Conservation (phyloP, 2,113 vertebrate genomes). For the Dicaeum eximium region DNA sequence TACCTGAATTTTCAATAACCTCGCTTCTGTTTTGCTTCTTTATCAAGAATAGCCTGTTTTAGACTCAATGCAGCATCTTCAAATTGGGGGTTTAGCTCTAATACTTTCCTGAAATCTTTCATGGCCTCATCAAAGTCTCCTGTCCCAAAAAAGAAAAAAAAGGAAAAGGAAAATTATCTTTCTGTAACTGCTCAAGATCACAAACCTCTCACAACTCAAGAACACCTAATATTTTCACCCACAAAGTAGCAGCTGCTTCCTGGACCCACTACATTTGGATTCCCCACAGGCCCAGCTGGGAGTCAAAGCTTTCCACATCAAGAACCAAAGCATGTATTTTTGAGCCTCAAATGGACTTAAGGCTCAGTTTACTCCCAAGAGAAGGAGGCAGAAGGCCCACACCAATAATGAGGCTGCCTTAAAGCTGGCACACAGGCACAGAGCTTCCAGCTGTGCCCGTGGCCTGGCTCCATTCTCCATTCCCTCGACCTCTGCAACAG, state of each 20-base stretch:
- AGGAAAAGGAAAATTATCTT: not conserved
- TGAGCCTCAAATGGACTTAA: not conserved
- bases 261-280: not conserved
- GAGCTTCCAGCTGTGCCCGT: not conserved
- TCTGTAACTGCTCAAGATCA: not conserved
- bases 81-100: slow-evolving; percentile 87
- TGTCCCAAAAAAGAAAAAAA: slow-evolving; percentile 23
- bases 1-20: slow-evolving; percentile 64
- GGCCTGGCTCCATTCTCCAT: not conserved
- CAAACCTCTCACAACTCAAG: not conserved
- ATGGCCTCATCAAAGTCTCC: slow-evolving; percentile 90
- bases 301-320: not conserved
- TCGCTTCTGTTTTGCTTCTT: slow-evolving; percentile 80
- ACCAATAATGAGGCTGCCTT: not conserved
- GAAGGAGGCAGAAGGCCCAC: not conserved
- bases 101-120: slow-evolving; percentile 84
- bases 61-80: slow-evolving; percentile 89
- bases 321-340: not conserved
- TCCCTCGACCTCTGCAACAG: not conserved
- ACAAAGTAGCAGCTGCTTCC: not conserved
- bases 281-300: not conserved
- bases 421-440: not conserved
- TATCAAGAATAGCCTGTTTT: slow-evolving; percentile 84
- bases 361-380: not conserved
- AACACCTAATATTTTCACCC: not conserved